Evolutionary conservation across 2,113 vertebrate species (phyloP).

Genomic region (Petromus typicus): DNA sequence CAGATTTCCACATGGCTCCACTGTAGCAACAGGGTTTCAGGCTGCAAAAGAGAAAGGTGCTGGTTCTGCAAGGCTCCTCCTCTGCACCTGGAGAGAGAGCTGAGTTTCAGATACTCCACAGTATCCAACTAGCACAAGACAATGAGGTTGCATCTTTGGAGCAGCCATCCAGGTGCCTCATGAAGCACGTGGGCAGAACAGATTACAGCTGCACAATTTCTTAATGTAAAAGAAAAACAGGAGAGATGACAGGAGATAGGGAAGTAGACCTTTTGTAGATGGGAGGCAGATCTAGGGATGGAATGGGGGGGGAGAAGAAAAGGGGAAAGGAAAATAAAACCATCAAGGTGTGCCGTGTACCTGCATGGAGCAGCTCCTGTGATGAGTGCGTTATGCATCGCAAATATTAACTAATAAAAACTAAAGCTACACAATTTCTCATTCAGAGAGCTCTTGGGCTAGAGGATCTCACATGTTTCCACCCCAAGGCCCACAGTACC

Average conservation of each 20-base stretch:
- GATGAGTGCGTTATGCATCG: background rate
- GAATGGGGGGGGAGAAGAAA: background rate
- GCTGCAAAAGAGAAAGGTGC: background rate
- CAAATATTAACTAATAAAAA: background rate
- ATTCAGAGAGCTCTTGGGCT: background rate
- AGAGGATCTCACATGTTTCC: background rate
- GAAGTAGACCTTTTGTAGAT: background rate
- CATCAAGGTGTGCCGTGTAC: background rate
- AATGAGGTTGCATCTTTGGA: background rate
- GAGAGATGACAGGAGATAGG: background rate
- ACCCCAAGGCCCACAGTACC: too few relatives aligned
- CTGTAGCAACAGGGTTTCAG: background rate
- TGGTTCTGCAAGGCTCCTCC: background rate
- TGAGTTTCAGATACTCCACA: background rate
- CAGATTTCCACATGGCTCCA: slow-evolving; percentile 35
- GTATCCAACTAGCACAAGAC: background rate
- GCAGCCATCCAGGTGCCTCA: background rate
- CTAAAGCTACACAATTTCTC: background rate
- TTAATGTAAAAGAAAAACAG: slow-evolving; percentile 12
- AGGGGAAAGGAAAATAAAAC: background rate
- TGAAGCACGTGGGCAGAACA: background rate
- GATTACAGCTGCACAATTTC: background rate
- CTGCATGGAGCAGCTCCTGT: background rate
- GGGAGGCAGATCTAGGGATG: background rate
- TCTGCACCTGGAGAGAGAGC: background rate